Base-by-base conservation (phyloP, 2,113 vertebrate species). In the Percina caprodes region DNA sequence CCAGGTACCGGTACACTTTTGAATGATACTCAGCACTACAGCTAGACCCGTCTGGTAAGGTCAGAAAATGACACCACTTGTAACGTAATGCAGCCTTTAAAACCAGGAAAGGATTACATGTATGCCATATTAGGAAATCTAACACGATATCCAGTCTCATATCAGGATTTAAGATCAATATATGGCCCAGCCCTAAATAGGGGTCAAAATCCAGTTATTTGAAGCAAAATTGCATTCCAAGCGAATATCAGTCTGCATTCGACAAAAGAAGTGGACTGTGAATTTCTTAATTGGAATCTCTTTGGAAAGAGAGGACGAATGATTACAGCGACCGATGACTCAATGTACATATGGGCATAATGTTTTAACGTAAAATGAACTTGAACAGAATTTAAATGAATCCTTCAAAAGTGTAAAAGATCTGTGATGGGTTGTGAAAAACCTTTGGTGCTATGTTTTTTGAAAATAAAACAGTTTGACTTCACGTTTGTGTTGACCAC, bases 401-500 rank as follows among this genome's bases (percentile, higher is more conserved):
- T 42, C 39, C 39, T 11, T 42, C 6, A 33, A 6, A 67, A 16
- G 23, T 39, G 51, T n/a, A 12, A 58, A 5, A 24, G 4, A 61
- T 62, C 12, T 69, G 49, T 49, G 23, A 62, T 46, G 69, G n/a
- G 62, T 49, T 21, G 4, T 13, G 18, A 58, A 13, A 58, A 45
- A 54, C 65, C 74, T 78, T 82, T 86, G 84, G 79, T 33, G 62
- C 62, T 48, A 33, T 1, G 48, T 69, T n/a, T 33, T 51, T 13
- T 39, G 35, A 65, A 39, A 19, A 24, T 35, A 52, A 6, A 42
- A 26, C 14, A 5, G 16, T 26, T 1, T 23, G 63, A 33, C n/a
- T 39, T 7, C 42, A 21, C 33, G 3, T 14, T 14, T 0, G 18
- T 66, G 49, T 46, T 33, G 0, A 13, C 5, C 18, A 15, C 30